phyloP scores from a whole-genome alignment of 2,113 vertebrate genomes.

The Monopterus albus region DNA sequence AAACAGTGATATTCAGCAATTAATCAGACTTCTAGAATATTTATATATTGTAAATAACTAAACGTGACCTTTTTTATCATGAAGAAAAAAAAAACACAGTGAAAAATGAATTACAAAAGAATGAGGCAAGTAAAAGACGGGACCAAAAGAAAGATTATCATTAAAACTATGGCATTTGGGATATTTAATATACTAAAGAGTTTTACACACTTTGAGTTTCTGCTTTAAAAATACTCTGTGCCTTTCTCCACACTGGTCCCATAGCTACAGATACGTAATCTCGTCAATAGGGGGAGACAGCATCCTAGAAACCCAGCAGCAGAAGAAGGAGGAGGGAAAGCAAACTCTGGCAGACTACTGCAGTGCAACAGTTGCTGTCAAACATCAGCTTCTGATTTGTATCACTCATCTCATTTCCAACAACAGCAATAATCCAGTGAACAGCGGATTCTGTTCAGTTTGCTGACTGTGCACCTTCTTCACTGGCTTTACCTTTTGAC shows the following conservation, averaged over 20 bases:
- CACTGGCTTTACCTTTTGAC: neutral
- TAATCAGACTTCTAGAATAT: neutral
- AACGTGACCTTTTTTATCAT: neutral
- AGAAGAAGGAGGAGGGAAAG: neutral
- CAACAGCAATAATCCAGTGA: constrained; percentile 37
- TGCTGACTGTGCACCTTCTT: constrained; percentile 42
- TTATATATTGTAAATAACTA: neutral
- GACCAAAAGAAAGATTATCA: neutral
- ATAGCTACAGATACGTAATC: constrained; percentile 21
- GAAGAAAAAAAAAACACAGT: neutral
- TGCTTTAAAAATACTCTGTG: neutral
- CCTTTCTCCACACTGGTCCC: neutral
- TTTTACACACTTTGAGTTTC: neutral
- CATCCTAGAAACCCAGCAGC: constrained; percentile 80
- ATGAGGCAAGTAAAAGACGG: neutral
- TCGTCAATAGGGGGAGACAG: constrained; percentile 87
- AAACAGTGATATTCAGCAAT: neutral
- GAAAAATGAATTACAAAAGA: neutral
- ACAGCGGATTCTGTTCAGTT: constrained; percentile 42
- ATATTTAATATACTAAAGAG: neutral
- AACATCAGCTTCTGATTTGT: constrained; percentile 65
- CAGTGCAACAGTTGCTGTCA: constrained; percentile 63
- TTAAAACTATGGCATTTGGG: neutral
- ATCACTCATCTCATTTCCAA: constrained; percentile 54
- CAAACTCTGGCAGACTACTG: constrained; percentile 22